Evolutionary conservation across 2,113 vertebrate species (phyloP).

Genomic region (Aplodontia rufa): DNA sequence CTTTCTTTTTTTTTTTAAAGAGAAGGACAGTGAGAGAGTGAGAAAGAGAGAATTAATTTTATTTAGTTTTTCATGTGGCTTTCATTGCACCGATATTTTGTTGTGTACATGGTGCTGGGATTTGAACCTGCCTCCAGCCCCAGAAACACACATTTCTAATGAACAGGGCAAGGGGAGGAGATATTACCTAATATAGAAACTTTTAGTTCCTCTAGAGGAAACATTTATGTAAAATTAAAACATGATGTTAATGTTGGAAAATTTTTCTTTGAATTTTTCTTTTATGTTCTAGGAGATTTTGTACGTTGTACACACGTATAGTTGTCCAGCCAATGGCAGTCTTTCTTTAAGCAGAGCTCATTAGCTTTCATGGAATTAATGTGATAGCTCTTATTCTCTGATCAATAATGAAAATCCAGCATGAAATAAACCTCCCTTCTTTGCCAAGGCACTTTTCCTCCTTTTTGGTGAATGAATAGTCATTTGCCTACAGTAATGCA

Average conservation of each 20-base stretch:
- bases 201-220: not conserved
- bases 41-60: too few species aligned
- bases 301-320: not conserved
- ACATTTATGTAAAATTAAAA: not conserved
- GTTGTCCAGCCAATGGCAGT: not conserved
- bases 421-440: constrained; percentile 37
- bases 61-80: too few species aligned
- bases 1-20: too few species aligned
- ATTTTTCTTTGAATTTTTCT: not conserved
- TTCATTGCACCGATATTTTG: too few species aligned
- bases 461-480: constrained; percentile 62
- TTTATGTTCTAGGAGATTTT: not conserved
- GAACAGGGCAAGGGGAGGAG: not conserved
- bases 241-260: not conserved
- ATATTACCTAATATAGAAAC: not conserved
- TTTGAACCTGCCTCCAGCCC: too few species aligned
- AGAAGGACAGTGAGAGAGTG: too few species aligned
- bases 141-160: not conserved
- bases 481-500: constrained; percentile 56
- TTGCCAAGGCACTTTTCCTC: constrained; percentile 50
- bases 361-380: constrained; percentile 10
- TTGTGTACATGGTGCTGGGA: too few species aligned
- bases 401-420: constrained; percentile 54
- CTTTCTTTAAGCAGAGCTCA: not conserved
- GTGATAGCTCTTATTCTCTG: constrained; percentile 50